Conservation (phyloP, 2,888 invertebrate genomes). For the Habrosyne pyritoides region DNA sequence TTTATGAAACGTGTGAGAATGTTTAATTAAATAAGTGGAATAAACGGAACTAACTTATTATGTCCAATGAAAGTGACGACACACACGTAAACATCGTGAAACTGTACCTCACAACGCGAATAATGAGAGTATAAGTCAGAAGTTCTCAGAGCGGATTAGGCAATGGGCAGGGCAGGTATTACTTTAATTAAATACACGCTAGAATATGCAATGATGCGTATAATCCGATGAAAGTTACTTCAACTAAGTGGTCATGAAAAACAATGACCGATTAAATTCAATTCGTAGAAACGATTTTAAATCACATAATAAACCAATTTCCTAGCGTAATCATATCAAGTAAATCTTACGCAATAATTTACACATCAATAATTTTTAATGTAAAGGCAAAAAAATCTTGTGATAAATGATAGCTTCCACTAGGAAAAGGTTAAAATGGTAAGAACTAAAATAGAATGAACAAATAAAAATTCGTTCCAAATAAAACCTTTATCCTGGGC, state of each 20-base stretch:
- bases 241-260: neutral
- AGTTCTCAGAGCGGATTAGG: constrained; percentile 55
- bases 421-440: constrained; percentile 13
- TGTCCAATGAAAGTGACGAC: constrained; percentile 68
- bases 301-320: neutral
- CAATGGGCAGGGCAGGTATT: constrained; percentile 27
- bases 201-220: neutral
- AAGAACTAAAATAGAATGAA: constrained; percentile 30
- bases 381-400: neutral
- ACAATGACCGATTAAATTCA: neutral
- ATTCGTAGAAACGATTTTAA: neutral
- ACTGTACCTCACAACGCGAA: constrained; percentile 26
- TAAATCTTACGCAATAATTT: neutral
- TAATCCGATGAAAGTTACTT: neutral
- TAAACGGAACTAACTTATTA: constrained; percentile 67
- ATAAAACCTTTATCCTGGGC: constrained; percentile 58
- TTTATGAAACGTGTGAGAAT: constrained; percentile 79
- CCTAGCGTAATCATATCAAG: neutral
- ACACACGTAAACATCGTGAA: constrained; percentile 41
- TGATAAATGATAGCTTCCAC: constrained; percentile 14
- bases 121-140: constrained; percentile 49
- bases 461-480: constrained; percentile 75
- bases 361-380: too few relatives aligned
- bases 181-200: constrained; percentile 10
- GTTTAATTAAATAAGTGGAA: constrained; percentile 80